Base-by-base conservation (phyloP, 1,140 invertebrate genomes). In the Lycorma delicatula region DNA sequence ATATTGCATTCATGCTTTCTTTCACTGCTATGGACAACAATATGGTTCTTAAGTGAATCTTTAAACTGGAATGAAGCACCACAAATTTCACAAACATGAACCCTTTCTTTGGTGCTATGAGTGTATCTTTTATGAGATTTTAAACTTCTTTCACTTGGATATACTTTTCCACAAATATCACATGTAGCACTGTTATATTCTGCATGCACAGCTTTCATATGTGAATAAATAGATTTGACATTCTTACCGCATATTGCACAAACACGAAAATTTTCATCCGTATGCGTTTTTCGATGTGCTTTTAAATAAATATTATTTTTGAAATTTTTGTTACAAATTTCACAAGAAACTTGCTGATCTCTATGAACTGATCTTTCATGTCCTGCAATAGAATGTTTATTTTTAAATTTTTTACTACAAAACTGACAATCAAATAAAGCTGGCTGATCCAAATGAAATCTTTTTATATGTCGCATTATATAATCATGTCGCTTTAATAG, bases 401-500 rank as follows among this genome's bases (percentile, higher is more conserved):
- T 52, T n/a, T 74, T 74, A 25, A 71, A 75, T 61, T 75, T 72
- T 56, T 70, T 73, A 1, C 49, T 49, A 38, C 59, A 60, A 3
- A 60, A n/a, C 22, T 56, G 34, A 48, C 59, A 60, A 12, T 25
- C 25, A 12, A n/a, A n/a, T n/a, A 54, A 16, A 20, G 52, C 34
- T 9, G 22, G 41, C 23, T 54, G 52, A 16, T 41, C 34, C 1
- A 38, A 54, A 26, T 54, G 52, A 27, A 44, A 38, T n/a, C 52
- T 31, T 1, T 44, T 7, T 23, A 54, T 27, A 26, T 54, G 52
- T 41, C 34, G 47, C 22, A 48, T 56, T 1, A 56, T 18, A 25
- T 47, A 34, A 86, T 86, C 89, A 1, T 85, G 88, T 85, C 88
- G 89, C 26, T 85, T 86, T 66, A 89, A 89, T 68, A 87, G 86